Evolutionary conservation across 2,888 invertebrate species (phyloP), one percentile per base, ranked within the genome.

Genomic region (Odontocolon sp.): DNA sequence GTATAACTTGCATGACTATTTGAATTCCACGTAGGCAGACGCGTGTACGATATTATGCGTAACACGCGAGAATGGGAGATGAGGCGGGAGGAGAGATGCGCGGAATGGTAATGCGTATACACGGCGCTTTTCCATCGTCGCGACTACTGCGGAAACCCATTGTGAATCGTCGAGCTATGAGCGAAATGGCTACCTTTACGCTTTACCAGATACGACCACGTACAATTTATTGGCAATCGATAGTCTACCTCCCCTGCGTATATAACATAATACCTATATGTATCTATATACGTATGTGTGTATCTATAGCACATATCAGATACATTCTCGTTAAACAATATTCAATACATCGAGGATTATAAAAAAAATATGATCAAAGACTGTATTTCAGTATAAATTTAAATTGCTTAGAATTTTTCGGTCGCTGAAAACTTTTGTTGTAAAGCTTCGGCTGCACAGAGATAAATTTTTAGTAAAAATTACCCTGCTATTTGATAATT

Each of bases 211-310:
- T 80, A 81, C 80, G 71, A 80, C 77, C 77, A 80, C 80, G 83
- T 71, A 85, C 81, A 85, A 87, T 87, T 87, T 87, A 87, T 86
- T 80, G 84, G 84, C 80, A 84, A 87, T 87, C 85, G 84, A 86
- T 85, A 81, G 70, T 77, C 38, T 38, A 16, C 42, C 42, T 42
- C 42, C 16, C 16, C 42, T 18, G 18, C 16, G 16, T 42, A 42
- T 42, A 1, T 18, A 18, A 16, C 16, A 42, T 16, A 18, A 16
- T 2, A 8, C 16, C 1, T 18, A 42, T 8, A 14, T 4, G 6
- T 40, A 14, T 4, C 38, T n/a, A 38, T 38, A 38, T 14, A 2
- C 2, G 16, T 18, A 42, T 18, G 16, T 42, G 6, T 18, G 18
- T 18, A 42, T 42, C 40, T 1, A 3, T 40, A 2, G 16, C 33